Conservation (phyloP, 2,888 invertebrate genomes). For the Netelia melanura region DNA sequence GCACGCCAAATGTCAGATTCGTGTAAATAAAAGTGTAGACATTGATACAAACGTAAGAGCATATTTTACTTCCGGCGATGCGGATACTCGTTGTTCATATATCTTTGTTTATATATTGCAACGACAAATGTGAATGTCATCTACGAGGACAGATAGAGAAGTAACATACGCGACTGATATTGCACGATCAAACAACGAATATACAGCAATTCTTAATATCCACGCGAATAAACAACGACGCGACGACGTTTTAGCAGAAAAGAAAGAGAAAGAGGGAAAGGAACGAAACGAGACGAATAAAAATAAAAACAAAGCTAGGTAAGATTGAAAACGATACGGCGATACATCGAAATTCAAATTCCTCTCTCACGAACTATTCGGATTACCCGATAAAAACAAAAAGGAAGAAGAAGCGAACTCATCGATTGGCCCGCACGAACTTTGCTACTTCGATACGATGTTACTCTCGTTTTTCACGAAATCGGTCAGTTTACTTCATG, state of each 20-base stretch:
- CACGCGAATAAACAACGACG: not conserved
- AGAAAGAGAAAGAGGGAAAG: not conserved
- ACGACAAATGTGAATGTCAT: not conserved
- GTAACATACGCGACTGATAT: not conserved
- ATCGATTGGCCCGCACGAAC: no score
- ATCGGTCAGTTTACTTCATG: slow-evolving; percentile 30
- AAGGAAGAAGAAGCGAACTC: no score
- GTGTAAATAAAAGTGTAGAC: slow-evolving; percentile 10
- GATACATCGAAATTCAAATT: not conserved
- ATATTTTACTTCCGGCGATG: not conserved
- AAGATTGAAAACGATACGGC: not conserved
- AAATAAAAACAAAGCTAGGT: not conserved
- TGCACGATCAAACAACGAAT: not conserved
- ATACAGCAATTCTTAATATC: not conserved
- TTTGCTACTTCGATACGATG: not conserved
- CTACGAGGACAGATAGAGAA: not conserved
- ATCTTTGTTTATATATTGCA: not conserved
- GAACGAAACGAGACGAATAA: not conserved
- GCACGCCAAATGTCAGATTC: not conserved
- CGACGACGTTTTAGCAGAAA: not conserved
- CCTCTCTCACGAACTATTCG: no score
- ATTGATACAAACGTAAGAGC: not conserved
- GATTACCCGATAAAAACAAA: no score
- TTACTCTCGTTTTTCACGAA: not conserved
- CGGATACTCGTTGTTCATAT: not conserved